These are phyloP conservation scores for Anseranas semipalmata DNA, from an alignment of 2,113 vertebrate species.

Conservation along the genomic window DNA sequence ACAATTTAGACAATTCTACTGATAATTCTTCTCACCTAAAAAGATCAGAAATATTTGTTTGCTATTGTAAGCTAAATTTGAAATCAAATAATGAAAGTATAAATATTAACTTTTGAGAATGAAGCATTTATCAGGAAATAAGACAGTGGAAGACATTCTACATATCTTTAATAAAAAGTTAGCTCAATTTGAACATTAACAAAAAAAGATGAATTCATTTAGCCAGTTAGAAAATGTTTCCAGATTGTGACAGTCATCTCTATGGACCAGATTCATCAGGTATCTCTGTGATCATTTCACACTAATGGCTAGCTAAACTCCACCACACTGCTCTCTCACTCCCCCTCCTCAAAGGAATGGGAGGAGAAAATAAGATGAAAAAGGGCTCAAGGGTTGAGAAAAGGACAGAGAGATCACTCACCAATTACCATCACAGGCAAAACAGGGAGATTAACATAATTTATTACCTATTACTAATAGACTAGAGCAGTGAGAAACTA, in stretches of 20 bases:
- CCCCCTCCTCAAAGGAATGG: too few species aligned
- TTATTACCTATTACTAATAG: too few species aligned
- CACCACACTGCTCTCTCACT: too few species aligned
- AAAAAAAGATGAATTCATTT: accelerated
- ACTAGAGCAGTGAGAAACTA: too few species aligned
- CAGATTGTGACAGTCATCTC: neutral
- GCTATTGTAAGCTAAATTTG: neutral
- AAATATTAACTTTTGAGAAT: neutral
- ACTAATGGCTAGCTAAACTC: too few species aligned
- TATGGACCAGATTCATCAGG: neutral
- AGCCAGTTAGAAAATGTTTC: neutral
- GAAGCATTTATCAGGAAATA: neutral
- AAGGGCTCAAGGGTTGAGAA: too few species aligned
- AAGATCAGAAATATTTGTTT: neutral
- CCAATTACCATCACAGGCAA: neutral
- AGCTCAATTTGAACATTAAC: neutral
- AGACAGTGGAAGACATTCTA: neutral
- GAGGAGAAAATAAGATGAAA: too few species aligned
- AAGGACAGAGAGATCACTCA: too few species aligned
- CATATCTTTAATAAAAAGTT: neutral
- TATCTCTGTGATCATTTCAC: neutral
- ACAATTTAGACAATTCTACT: neutral
- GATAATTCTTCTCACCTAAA: neutral
- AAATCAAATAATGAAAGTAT: neutral
- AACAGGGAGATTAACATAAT: neutral